A percentile compares a stretch with the other conserved stretches of the same genome.
phyloP scores from a whole-genome alignment of 1,140 invertebrate species.

The Drosophila lowei region DNA sequence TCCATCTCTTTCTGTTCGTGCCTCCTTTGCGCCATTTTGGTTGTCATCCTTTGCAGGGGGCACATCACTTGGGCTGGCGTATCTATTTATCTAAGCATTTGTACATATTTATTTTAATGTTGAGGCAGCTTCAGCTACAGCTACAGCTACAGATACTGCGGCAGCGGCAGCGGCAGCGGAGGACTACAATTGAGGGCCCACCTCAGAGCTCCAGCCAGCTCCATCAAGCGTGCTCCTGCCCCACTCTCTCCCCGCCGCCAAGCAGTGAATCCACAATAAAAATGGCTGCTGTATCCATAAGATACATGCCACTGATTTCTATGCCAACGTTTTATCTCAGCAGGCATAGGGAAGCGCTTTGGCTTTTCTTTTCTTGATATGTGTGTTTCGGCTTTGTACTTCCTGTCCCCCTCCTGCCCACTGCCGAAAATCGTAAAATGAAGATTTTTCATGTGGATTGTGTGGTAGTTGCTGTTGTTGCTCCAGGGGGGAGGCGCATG shows the following conservation, averaged over 20 bases:
- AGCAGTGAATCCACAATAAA: slow-evolving; percentile 79
- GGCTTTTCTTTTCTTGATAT: slow-evolving; percentile 66
- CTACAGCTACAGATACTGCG: neutral
- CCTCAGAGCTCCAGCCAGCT: slow-evolving; percentile 37
- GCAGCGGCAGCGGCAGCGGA: no score
- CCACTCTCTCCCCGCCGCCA: slow-evolving; percentile 17
- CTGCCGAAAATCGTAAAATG: slow-evolving; percentile 76
- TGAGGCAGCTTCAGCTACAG: slow-evolving; percentile 56
- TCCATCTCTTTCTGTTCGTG: slow-evolving; percentile 8
- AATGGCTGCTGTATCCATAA: slow-evolving; percentile 81
- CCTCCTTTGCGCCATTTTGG: slow-evolving; percentile 74
- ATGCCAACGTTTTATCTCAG: slow-evolving; percentile 72
- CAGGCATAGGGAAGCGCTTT: slow-evolving; percentile 60
- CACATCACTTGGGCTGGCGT: slow-evolving; percentile 74
- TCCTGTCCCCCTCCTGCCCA: slow-evolving; percentile 19
- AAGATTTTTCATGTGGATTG: slow-evolving; percentile 81
- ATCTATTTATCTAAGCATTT: slow-evolving; percentile 82
- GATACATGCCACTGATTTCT: slow-evolving; percentile 80
- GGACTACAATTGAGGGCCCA: slow-evolving; percentile 68
- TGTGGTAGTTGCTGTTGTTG: slow-evolving; percentile 26
- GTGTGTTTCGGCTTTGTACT: slow-evolving; percentile 52
- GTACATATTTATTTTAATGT: slow-evolving; percentile 83
- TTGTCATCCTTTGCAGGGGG: slow-evolving; percentile 77
- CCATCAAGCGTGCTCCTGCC: slow-evolving; percentile 16
- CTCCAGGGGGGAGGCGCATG: neutral